phyloP scores from a whole-genome alignment of 2,797 vertebrate genomes.

The Scolopax rusticola region DNA sequence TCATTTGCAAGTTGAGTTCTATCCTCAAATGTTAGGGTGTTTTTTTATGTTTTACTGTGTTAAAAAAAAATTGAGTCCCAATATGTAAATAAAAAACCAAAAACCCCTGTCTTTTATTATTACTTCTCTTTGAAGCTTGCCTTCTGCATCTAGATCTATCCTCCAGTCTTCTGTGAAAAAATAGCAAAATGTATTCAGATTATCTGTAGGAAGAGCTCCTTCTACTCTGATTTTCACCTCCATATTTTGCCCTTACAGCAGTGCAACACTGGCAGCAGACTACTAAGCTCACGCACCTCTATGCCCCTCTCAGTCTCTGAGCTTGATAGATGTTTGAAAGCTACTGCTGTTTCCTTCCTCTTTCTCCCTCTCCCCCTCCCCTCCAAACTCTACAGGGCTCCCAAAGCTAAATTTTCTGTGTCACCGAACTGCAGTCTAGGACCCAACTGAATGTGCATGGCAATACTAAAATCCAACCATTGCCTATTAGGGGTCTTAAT shows the following conservation, averaged over 20 bases:
- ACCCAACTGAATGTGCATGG: neutral
- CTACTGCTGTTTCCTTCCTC: neutral
- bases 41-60: neutral
- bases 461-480: neutral
- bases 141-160: neutral
- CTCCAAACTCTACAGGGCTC: neutral
- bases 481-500: neutral
- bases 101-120: neutral
- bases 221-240: neutral
- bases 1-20: neutral
- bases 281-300: neutral
- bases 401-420: neutral
- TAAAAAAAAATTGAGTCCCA: neutral
- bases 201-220: neutral
- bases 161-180: neutral
- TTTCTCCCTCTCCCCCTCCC: neutral
- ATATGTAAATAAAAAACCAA: neutral
- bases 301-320: neutral
- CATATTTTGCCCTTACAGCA: neutral
- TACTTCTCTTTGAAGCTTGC: neutral
- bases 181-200: neutral
- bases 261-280: neutral
- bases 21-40: neutral
- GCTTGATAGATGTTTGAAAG: neutral
- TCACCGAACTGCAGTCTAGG: neutral